Evolutionary conservation across 2,888 invertebrate species (phyloP), one percentile per base, ranked within the genome.

Genomic region (Noctuana brunneofusca): DNA sequence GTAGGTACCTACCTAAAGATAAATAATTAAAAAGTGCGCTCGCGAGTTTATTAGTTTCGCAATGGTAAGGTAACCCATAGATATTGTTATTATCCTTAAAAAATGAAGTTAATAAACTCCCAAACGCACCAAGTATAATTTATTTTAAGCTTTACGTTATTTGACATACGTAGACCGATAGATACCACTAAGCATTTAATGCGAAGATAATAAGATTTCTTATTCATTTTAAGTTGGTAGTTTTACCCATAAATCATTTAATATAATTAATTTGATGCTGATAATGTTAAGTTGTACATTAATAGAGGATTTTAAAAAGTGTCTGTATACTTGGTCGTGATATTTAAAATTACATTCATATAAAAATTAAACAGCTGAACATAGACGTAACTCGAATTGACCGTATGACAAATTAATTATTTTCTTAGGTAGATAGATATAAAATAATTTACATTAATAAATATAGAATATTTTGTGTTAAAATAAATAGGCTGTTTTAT

Each of bases 291-390:
- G 16, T 60, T 60, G 35, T 54, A 60, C 60, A 53, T 35, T 24
- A 24, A 48, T 53, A 54, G 30, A 53, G 54, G 53, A 18, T 53
- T 54, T 54, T 32, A 46, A 54, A 54, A 54, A 32, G 20, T 46
- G 46, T 46, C 18, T 46, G 53, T 54, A 60, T 60, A 59, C 14
- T 59, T 60, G 60, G 60, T 60, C 60, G 52, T 52, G 53, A 53
- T 59, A 30, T 58, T 27, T 58, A 59, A 43, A 53, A 59, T 20
- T 48, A 54, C 46, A 52, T 54, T 50, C 2, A 22, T 54, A 24
- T 35, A 48, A 46, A 56, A 56, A 56, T 27, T 43, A 43, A 52
- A 59, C 1, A 11, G 41, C 20, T 30, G 27, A 53, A 50, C 38
- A 18, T 58, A 38, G 50, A 27, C 38, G 18, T 14, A 48, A 43